A percentile compares a stretch with the other conserved stretches of the same genome.
Evolutionary conservation across 2,888 invertebrate genomes (phyloP).

Genomic region (Stenodera caucasica): DNA sequence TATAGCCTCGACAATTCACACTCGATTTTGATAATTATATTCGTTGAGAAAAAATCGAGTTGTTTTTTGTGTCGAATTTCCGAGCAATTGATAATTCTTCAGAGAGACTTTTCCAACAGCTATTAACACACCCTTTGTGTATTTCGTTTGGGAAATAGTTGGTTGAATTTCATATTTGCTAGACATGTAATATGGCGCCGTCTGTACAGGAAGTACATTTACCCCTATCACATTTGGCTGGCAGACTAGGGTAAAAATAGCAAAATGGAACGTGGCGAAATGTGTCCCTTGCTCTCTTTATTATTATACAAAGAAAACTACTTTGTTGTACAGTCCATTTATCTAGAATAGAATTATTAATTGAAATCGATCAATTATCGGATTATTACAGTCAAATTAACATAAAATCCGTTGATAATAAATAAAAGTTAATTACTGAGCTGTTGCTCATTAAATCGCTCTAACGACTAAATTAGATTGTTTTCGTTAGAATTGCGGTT

Average conservation of each 20-base stretch:
- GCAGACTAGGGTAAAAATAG: background rate
- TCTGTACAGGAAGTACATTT: conserved; percentile 24
- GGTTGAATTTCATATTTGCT: background rate
- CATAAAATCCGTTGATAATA: background rate
- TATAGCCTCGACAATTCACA: no score
- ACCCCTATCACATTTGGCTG: conserved; percentile 18
- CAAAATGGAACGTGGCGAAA: background rate
- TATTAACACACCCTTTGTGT: background rate
- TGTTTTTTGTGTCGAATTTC: background rate
- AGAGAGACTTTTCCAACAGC: background rate
- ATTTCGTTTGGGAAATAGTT: background rate
- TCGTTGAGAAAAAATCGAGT: no score
- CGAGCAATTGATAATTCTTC: background rate
- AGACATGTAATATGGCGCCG: conserved; percentile 19
- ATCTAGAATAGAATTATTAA: background rate
- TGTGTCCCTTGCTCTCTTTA: background rate
- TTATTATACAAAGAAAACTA: no score
- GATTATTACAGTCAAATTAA: background rate
- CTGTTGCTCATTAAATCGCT: background rate
- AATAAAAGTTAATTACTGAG: background rate
- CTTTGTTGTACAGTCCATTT: background rate
- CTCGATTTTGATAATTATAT: no score
- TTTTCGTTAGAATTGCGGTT: no score
- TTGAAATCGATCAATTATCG: background rate
- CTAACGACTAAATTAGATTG: background rate